Evolutionary conservation across 1,140 invertebrate species (phyloP).

Genomic region (Drosophila erecta): DNA sequence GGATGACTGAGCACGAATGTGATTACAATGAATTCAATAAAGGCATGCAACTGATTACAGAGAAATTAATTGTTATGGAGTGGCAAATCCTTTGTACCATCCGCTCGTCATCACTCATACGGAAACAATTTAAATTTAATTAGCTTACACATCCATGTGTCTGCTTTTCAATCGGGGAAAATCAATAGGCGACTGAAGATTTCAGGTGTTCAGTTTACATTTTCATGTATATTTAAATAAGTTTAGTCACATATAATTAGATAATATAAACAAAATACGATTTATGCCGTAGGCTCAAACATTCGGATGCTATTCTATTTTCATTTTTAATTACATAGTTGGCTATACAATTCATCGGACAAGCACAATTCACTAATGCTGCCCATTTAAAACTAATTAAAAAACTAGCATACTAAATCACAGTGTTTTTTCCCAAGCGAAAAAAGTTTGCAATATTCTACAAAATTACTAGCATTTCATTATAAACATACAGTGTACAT

Average conservation of each 20-base stretch:
- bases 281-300: slow-evolving; percentile 51
- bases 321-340: slow-evolving; percentile 23
- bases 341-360: slow-evolving; percentile 21
- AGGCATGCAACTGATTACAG: neutral
- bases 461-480: slow-evolving; percentile 60
- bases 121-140: no score
- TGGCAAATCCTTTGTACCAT: neutral
- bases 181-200: neutral
- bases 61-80: no score
- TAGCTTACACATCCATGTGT: neutral
- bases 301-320: slow-evolving; percentile 30
- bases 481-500: slow-evolving; percentile 39
- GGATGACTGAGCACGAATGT: slow-evolving; percentile 47
- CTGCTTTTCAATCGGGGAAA: neutral
- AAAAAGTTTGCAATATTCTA: slow-evolving; percentile 80
- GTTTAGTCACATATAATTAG: slow-evolving; percentile 77
- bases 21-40: neutral
- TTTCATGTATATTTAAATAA: slow-evolving; percentile 74
- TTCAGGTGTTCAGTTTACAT: slow-evolving; percentile 31
- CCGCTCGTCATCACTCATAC: no score
- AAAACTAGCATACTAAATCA: slow-evolving; percentile 84
- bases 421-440: slow-evolving; percentile 83
- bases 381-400: slow-evolving; percentile 77
- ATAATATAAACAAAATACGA: slow-evolving; percentile 73
- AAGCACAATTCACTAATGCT: slow-evolving; percentile 33